Conservation (phyloP, 2,888 invertebrate species). For the Nymphalis c-album region DNA sequence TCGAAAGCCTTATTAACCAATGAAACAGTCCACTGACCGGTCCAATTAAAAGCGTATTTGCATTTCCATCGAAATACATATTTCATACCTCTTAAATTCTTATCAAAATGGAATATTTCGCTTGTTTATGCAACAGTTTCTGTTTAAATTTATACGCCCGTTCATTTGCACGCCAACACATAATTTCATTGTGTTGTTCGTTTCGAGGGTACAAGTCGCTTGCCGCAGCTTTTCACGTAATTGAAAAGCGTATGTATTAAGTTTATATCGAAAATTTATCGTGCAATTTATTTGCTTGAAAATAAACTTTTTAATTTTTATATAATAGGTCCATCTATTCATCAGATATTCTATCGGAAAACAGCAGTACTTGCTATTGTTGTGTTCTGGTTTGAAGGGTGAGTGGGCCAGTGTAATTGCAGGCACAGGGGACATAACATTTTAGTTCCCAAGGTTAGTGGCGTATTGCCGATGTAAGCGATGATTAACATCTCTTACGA, state of each 20-base stretch:
- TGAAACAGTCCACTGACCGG: background rate
- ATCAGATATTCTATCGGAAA: too few relatives aligned
- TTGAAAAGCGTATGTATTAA: background rate
- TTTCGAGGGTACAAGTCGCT: background rate
- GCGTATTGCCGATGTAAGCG: too few relatives aligned
- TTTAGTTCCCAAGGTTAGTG: too few relatives aligned
- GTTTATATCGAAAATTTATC: background rate
- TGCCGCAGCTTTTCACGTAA: background rate
- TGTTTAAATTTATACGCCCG: conserved; percentile 14
- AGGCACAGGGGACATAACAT: too few relatives aligned
- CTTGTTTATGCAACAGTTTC: conserved; percentile 7
- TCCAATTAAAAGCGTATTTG: conserved; percentile 1
- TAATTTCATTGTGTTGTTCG: background rate
- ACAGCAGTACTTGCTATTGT: too few relatives aligned
- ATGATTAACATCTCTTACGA: too few relatives aligned
- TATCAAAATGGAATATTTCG: conserved; percentile 10
- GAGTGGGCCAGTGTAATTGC: too few relatives aligned
- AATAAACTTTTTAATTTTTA: too few relatives aligned
- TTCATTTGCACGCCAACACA: conserved; percentile 15
- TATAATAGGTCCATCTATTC: too few relatives aligned
- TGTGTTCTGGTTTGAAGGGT: too few relatives aligned
- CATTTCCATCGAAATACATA: conserved; percentile 3
- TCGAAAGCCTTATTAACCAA: too few relatives aligned
- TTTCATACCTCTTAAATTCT: conserved; percentile 10
- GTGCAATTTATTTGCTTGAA: too few relatives aligned